Evolutionary conservation across 1,140 invertebrate species (phyloP), one percentile per base, ranked within the genome.

Genomic region (Brachionus rubens): DNA sequence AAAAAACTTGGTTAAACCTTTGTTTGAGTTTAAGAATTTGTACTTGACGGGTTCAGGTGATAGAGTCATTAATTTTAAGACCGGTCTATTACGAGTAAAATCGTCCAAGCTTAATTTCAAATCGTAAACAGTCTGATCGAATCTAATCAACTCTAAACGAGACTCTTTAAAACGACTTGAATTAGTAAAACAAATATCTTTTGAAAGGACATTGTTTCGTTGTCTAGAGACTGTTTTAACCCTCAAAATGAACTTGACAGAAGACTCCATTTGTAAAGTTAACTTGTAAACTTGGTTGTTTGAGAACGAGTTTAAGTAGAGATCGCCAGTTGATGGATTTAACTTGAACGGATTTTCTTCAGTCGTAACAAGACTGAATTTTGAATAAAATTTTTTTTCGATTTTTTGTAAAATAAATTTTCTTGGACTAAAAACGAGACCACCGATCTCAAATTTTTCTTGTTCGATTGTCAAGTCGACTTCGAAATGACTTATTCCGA

Each of bases 1-100:
- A 43, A 65, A 65, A 46, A 65, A 43, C 30, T 65, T 65, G 40
- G 40, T 36, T n/a, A 65, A 43, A 43, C 36, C 59, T 24, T 36
- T 2, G 7, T 59, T 14, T 16, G 19, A 19, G 16, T 59, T 59
- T n/a, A 59, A 28, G 36, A 59, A 33, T 16, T 36, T 40, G n/a
- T 33, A 19, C 9, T 36, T 36, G 33, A 9, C 3, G 19, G 19
- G 36, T 59, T n/a, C 10, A 33, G n/a, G 0, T 19, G 21, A 14
- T 41, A 19, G 1, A 65, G 4, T 28, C n/a, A n/a, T n/a, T n/a
- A n/a, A n/a, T n/a, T 24, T 46, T 28, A 65, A 43, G 19, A 65
- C 43, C 21, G 59, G 59, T 43, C 24, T 65, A 2, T 65, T 65
- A 5, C 24, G 7, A 41, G 40, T 43, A 43, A 65, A 65, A 43